A percentile compares a stretch with the other conserved stretches of the same genome.
Evolutionary conservation across 23 tunicate species (phyloP).

Genomic region (Phallusia fumigata): DNA sequence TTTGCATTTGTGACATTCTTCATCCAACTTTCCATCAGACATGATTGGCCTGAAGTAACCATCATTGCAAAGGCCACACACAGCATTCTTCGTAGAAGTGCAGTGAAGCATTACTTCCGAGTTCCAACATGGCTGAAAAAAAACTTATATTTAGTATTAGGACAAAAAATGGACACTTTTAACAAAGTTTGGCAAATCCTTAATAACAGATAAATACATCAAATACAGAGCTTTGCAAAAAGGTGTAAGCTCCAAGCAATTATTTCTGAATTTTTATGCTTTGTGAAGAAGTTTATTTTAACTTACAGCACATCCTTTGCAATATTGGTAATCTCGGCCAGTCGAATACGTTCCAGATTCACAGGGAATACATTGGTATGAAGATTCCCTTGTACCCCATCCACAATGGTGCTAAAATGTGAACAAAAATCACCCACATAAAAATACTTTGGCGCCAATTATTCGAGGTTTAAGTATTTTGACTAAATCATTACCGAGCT

Average conservation of each 20-base stretch:
- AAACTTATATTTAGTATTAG: neutral
- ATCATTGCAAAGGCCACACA: constrained; percentile 35
- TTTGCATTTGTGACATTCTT: constrained; percentile 50
- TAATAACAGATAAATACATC: neutral
- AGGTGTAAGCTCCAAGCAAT: too few relatives aligned
- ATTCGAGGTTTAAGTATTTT: too few relatives aligned
- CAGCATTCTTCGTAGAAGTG: constrained; percentile 36
- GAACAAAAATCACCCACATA: too few relatives aligned
- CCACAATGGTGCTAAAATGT: neutral
- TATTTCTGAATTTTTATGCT: too few relatives aligned
- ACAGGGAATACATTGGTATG: constrained; percentile 2
- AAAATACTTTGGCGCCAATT: too few relatives aligned
- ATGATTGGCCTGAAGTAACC: constrained; percentile 44
- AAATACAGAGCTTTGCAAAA: too few relatives aligned
- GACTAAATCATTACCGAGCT: neutral
- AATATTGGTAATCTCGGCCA: neutral
- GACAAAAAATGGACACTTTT: neutral
- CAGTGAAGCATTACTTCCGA: constrained; percentile 2
- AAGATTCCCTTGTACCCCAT: neutral
- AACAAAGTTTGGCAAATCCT: too few relatives aligned
- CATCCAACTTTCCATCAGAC: constrained; percentile 30
- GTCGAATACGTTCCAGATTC: neutral
- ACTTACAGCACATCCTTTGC: constrained; percentile 5
- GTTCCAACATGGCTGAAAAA: constrained; percentile 57
- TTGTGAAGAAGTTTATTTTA: neutral